Evolutionary conservation across 2,113 vertebrate species (phyloP).

Genomic region (Erythrocercus mccallii): DNA sequence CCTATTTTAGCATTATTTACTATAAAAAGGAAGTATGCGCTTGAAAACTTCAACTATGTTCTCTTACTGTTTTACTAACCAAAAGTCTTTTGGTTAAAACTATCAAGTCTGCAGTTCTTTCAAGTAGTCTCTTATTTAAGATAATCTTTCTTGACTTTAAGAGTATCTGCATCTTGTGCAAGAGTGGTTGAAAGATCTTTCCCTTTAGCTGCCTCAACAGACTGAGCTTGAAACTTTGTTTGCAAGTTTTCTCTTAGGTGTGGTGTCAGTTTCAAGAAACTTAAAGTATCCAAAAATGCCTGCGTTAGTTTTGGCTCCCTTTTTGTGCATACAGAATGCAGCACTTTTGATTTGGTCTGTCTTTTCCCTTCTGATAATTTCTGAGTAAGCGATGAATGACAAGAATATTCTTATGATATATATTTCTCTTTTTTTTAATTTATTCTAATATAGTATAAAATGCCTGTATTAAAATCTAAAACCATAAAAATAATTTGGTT

Average conservation of each 20-base stretch:
- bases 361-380: neutral
- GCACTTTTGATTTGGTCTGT: neutral
- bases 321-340: neutral
- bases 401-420: neutral
- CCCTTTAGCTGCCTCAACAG: neutral
- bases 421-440: neutral
- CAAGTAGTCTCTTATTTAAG: neutral
- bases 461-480: neutral
- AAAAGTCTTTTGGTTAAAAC: neutral
- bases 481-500: rapidly evolving
- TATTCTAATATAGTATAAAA: neutral
- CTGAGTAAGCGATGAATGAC: neutral
- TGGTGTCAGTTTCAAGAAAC: neutral
- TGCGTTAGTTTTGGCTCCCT: neutral
- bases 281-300: neutral
- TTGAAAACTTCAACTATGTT: neutral
- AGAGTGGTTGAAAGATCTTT: neutral
- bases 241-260: neutral
- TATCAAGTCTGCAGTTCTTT: neutral
- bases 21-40: neutral
- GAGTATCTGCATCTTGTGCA: neutral
- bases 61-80: neutral
- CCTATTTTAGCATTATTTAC: neutral
- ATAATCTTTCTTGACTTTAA: neutral
- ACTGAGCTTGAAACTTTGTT: neutral